Evolutionary conservation across 2,113 vertebrate species (phyloP).

Genomic region (Leucopsar rothschildi): DNA sequence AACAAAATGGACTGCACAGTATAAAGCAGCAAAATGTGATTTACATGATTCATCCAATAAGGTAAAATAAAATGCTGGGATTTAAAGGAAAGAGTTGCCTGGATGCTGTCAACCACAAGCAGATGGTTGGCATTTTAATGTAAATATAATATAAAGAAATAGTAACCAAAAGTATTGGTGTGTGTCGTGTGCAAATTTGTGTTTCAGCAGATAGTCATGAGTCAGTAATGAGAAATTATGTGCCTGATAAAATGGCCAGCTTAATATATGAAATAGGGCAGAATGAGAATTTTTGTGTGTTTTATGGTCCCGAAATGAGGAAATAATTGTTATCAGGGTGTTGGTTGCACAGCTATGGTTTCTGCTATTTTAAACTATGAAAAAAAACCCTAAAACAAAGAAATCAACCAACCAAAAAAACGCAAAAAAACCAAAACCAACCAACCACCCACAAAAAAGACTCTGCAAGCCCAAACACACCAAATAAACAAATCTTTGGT

Average conservation of each 20-base stretch:
- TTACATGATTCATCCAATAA: not conserved
- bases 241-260: not conserved
- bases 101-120: not conserved
- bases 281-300: not conserved
- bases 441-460: not conserved
- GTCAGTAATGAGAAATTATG: not conserved
- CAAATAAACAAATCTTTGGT: not conserved
- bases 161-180: not conserved
- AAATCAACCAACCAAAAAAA: not conserved
- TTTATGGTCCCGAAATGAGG: not conserved
- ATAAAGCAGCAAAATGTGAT: not conserved
- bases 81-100: not conserved
- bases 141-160: conserved; percentile 15
- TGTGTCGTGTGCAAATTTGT: not conserved
- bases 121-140: conserved; percentile 21
- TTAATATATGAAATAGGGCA: not conserved
- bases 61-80: not conserved
- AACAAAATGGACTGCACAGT: not conserved
- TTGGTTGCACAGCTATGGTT: not conserved
- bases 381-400: not conserved
- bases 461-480: not conserved
- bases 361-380: not conserved
- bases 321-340: not conserved
- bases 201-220: not conserved
- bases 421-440: not conserved